Conservation (phyloP, 1,140 invertebrate species). For the Stegodyphus mimosarum region DNA sequence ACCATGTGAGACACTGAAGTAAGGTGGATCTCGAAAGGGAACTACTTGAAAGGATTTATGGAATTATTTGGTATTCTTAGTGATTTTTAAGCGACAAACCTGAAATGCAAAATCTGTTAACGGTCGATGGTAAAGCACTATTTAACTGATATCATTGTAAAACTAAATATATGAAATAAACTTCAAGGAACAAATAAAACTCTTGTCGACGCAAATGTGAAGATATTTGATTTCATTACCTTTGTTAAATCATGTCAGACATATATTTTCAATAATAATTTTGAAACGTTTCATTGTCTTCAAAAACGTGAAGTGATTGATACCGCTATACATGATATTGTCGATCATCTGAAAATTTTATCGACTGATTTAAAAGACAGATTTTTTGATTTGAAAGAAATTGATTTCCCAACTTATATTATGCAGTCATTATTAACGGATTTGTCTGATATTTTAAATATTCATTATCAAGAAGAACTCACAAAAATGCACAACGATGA, state of each 20-base stretch:
- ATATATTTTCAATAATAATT: conserved; percentile 28
- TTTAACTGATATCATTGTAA: conserved; percentile 58
- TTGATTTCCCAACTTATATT: conserved; percentile 1
- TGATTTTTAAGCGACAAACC: conserved; percentile 50
- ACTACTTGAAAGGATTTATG: conserved; percentile 52
- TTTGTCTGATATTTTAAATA: conserved; percentile 1
- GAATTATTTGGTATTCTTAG: conserved; percentile 28
- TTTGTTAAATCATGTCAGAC: conserved; percentile 34
- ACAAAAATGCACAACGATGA: conserved; percentile 3
- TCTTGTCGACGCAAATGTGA: conserved; percentile 52
- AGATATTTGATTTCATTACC: conserved; percentile 44
- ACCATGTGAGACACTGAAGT: neutral
- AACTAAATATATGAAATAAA: conserved; percentile 38
- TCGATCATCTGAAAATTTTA: conserved; percentile 46
- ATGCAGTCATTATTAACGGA: neutral
- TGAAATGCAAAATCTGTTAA: conserved; percentile 36
- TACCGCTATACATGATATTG: conserved; percentile 39
- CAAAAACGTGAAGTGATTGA: conserved; percentile 40
- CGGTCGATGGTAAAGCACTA: conserved; percentile 57
- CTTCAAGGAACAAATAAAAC: conserved; percentile 59
- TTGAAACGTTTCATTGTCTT: conserved; percentile 38
- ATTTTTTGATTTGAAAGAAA: conserved; percentile 17
- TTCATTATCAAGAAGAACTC: conserved; percentile 14
- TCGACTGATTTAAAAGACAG: conserved; percentile 39
- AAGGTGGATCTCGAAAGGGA: conserved; percentile 60